phyloP scores from a whole-genome alignment of 1,140 invertebrate genomes.

The Grapholita molesta region DNA sequence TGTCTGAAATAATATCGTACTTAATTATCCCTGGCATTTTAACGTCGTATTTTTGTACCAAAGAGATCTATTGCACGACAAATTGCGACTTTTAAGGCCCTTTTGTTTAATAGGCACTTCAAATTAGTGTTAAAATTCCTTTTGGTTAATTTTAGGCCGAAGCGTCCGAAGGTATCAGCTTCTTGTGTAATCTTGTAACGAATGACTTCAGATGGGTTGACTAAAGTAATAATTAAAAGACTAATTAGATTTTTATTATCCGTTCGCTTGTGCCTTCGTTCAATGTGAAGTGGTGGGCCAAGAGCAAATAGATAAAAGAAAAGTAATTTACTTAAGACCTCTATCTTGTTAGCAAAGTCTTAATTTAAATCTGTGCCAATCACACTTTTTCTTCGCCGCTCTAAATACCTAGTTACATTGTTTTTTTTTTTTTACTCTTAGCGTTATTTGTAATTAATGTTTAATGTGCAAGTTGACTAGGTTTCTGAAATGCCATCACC shows the following conservation, averaged over 20 bases:
- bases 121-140: neutral
- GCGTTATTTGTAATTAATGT: no score
- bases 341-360: neutral
- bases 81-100: neutral
- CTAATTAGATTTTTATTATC: neutral
- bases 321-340: neutral
- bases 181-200: neutral
- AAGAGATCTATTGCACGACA: constrained; percentile 5
- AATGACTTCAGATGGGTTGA: neutral
- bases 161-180: neutral
- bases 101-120: neutral
- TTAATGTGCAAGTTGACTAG: no score
- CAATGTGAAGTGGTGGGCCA: neutral
- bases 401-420: no score
- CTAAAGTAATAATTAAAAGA: neutral
- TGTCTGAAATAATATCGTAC: neutral
- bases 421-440: no score
- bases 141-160: neutral
- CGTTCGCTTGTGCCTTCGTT: neutral
- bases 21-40: neutral
- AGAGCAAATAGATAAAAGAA: neutral
- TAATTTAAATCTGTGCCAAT: neutral
- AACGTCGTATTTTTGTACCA: neutral
- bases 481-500: no score
- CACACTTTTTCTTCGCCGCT: neutral